These are phyloP conservation scores for Reinhardtius hippoglossoides DNA, from an alignment of 2,113 vertebrate species.

Conservation along the genomic window DNA sequence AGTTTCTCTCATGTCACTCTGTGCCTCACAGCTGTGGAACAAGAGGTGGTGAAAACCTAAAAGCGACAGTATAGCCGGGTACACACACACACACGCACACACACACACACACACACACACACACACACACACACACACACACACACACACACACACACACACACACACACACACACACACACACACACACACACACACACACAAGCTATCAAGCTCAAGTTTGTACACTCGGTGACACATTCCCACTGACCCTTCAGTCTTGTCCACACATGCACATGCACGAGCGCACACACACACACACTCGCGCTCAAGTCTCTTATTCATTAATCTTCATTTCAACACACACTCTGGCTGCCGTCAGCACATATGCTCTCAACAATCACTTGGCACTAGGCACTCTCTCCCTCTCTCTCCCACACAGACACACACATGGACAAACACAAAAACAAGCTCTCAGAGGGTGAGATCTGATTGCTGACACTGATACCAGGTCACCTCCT, in stretches of 20 bases:
- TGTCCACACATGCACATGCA: slow-evolving; percentile 12
- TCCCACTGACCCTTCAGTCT: slow-evolving; percentile 56
- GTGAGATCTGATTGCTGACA: slow-evolving; percentile 81
- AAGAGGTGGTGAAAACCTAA: slow-evolving; percentile 59
- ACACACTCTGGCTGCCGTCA: slow-evolving; percentile 77
- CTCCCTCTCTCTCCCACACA: slow-evolving; percentile 1
- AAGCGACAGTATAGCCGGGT: slow-evolving; percentile 51
- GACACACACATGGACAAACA: slow-evolving; percentile 31
- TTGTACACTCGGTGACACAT: slow-evolving; percentile 50
- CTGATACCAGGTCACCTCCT: slow-evolving; percentile 73
- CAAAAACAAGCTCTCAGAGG: slow-evolving; percentile 63
- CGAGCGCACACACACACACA: slow-evolving; percentile 12
- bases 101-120: slow-evolving; percentile 4
- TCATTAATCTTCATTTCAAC: slow-evolving; percentile 84
- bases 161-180: slow-evolving; percentile 25
- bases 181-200: background rate
- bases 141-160: background rate
- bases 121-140: no score
- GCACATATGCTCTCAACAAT: slow-evolving; percentile 79
- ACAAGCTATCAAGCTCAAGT: slow-evolving; percentile 40
- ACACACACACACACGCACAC: slow-evolving; percentile 13
- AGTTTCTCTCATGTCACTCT: slow-evolving; percentile 65
- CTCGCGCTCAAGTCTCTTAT: slow-evolving; percentile 52
- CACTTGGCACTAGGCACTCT: slow-evolving; percentile 72
- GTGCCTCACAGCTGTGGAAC: slow-evolving; percentile 68